These are phyloP conservation scores for Myotis planiceps DNA, from an alignment of 2,797 vertebrate species.

Conservation along the genomic window DNA sequence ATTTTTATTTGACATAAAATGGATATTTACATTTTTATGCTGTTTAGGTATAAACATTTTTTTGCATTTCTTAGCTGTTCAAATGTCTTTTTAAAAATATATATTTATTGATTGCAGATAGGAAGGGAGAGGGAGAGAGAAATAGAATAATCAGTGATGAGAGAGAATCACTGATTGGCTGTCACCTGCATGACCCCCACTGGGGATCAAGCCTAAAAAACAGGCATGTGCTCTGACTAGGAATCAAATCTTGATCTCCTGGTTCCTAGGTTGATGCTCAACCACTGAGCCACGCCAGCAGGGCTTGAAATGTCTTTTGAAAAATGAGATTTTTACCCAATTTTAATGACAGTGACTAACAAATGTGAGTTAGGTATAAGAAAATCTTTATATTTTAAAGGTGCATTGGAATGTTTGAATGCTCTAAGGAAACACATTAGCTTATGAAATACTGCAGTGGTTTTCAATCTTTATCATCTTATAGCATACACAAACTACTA, in stretches of 20 bases:
- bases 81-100: neutral
- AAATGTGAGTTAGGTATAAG: neutral
- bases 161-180: no score
- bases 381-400: neutral
- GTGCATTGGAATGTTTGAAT: neutral
- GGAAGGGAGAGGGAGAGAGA: no score
- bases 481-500: neutral
- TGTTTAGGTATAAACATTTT: neutral
- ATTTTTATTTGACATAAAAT: neutral
- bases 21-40: neutral
- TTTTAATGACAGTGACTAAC: neutral
- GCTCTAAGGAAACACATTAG: neutral
- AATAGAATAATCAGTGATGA: no score
- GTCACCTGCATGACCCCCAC: no score
- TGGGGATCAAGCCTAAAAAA: no score
- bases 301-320: neutral
- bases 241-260: no score
- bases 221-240: no score
- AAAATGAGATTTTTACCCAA: neutral
- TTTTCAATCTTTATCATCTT: neutral
- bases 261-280: no score
- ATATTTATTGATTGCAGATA: no score
- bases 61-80: neutral
- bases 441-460: neutral
- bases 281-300: no score